Evolutionary conservation across 1,140 invertebrate species (phyloP).

Genomic region (Leptopilina boulardi): DNA sequence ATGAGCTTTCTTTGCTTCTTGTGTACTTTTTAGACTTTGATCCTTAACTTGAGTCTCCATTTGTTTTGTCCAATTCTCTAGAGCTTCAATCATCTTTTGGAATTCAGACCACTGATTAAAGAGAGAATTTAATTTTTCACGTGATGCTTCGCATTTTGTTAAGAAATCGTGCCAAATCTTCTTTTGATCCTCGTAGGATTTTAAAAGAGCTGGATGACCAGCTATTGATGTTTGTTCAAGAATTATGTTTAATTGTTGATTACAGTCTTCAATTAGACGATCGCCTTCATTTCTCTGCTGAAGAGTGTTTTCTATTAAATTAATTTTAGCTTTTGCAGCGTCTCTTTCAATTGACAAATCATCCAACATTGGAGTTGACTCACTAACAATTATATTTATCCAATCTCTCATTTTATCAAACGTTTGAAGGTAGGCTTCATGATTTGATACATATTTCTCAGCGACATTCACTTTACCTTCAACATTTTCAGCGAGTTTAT

Average conservation of each 20-base stretch:
- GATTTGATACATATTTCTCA: conserved; percentile 86
- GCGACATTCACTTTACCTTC: conserved; percentile 81
- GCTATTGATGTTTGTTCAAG: conserved; percentile 86
- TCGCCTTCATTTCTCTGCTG: conserved; percentile 85
- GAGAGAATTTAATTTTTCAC: conserved; percentile 83
- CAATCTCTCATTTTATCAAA: conserved; percentile 86
- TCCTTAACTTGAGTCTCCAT: conserved; percentile 92
- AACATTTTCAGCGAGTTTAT: conserved; percentile 81
- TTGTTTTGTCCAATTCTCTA: conserved; percentile 90
- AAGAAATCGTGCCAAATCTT: conserved; percentile 87
- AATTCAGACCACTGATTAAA: conserved; percentile 88
- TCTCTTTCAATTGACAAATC: conserved; percentile 85
- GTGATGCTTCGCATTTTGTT: conserved; percentile 81
- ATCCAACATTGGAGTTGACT: conserved; percentile 81
- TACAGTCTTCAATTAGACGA: conserved; percentile 82
- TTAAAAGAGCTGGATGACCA: conserved; percentile 86
- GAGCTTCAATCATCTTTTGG: conserved; percentile 83
- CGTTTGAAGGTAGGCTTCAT: conserved; percentile 88
- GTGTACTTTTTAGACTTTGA: conserved; percentile 90
- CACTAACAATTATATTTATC: conserved; percentile 83
- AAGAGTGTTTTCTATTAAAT: conserved; percentile 85
- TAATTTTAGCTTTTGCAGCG: conserved; percentile 84
- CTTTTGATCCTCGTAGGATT: conserved; percentile 86
- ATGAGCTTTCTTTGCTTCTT: conserved; percentile 88
- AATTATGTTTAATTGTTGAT: conserved; percentile 83